Base-by-base conservation (phyloP, 2,888 invertebrate species). In the Sesamia inferens region DNA sequence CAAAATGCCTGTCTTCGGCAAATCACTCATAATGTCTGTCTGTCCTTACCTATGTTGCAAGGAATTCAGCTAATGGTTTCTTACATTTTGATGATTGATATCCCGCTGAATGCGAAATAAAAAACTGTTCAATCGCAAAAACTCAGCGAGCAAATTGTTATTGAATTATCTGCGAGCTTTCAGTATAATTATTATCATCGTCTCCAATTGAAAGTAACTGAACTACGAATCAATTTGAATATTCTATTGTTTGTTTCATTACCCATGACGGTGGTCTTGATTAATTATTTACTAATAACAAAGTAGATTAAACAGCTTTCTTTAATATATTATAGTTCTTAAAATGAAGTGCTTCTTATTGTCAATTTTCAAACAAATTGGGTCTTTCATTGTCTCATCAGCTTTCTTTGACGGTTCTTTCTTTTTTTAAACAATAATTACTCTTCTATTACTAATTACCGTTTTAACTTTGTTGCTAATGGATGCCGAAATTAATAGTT, bases 101-200 rank as follows among this genome's bases (percentile, higher is more conserved):
- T 58, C 4, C 57, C 24, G 54, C 68, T 51, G 58, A 72, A 73
- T 65, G 39, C 51, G 58, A 77, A 65, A 77, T 64, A 71, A 74
- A 76, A 75, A 77, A 71, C 44, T 42, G 8, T 54, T 57, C 61
- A 58, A 68, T 68, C 39, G 59, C 62, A 62, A 85, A 71, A 79
- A 68, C 59, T 64, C 5, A 54, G 31, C 22, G 6, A 59, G 71
- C 61, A 74, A 81, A 78, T 77, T 74, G 47, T 74, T 79, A 75
- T 63, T 73, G 68, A 66, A 73, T 74, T 74, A 76, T 73, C 55
- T 31, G 58, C 44, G 59, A 65, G 69, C 67, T 63, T 85, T 79
- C 68, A 85, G 86, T 86, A 76, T 74, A 79, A 76, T 81, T 77
- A 79, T 84, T 87, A 83, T 86, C 73, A 83, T 80, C 63, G 48